phyloP scores from a whole-genome alignment of 2,888 invertebrate species.

The Acanthoscelides obtectus region DNA sequence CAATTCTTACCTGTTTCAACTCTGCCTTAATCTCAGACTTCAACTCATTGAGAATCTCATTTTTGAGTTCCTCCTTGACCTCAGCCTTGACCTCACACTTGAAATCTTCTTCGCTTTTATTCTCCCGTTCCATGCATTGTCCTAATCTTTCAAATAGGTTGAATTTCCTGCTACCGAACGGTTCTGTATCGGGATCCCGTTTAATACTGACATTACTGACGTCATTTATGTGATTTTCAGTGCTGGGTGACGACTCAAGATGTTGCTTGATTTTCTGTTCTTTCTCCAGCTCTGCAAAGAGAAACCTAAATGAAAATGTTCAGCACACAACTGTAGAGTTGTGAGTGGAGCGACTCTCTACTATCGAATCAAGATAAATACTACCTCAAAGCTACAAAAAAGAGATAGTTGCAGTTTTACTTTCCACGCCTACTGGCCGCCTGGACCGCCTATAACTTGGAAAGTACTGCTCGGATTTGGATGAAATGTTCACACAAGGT shows the following conservation, averaged over 20 bases:
- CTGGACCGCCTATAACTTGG: no score
- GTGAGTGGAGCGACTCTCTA: no score
- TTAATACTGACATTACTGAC: constrained; percentile 18
- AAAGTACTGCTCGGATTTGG: no score
- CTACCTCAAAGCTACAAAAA: no score
- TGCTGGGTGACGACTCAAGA: constrained; percentile 13
- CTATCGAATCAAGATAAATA: no score
- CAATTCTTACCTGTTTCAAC: constrained; percentile 40
- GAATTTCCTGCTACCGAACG: constrained; percentile 39
- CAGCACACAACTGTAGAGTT: no score
- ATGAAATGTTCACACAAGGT: no score
- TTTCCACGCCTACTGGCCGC: no score
- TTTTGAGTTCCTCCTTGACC: constrained; percentile 45
- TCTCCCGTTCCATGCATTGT: constrained; percentile 47
- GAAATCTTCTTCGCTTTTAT: constrained; percentile 41
- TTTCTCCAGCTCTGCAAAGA: constrained; percentile 22
- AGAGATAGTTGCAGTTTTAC: no score
- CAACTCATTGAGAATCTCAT: constrained; percentile 45
- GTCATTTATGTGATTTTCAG: constrained; percentile 18
- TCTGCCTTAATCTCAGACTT: constrained; percentile 53
- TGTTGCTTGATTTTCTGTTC: constrained; percentile 8
- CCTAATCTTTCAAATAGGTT: constrained; percentile 47
- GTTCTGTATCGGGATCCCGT: constrained; percentile 23
- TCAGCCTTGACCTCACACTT: constrained; percentile 43
- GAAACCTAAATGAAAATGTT: no score